Evolutionary conservation across 2,888 invertebrate species (phyloP).

Genomic region (Oasisia sp.): DNA sequence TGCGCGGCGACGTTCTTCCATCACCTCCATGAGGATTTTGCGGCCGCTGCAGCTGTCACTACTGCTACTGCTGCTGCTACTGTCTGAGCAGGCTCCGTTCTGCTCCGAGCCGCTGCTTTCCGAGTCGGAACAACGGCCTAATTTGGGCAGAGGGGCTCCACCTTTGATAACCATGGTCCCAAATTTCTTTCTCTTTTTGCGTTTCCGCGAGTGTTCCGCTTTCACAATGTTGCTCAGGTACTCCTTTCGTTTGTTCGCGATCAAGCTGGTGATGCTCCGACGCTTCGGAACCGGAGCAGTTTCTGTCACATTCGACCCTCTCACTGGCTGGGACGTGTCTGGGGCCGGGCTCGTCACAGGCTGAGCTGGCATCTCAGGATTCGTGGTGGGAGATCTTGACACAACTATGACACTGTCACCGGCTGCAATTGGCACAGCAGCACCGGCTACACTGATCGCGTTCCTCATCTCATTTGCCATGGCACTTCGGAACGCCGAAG

Average conservation of each 20-base stretch:
- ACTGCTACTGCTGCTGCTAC: neutral
- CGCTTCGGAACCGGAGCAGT: neutral
- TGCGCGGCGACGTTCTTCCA: neutral
- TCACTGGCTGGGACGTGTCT: neutral
- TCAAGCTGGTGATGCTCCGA: conserved; percentile 31
- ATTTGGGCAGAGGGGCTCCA: neutral
- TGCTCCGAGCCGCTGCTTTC: neutral
- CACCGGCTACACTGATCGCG: conserved; percentile 1
- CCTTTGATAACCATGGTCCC: neutral
- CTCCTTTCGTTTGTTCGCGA: conserved; percentile 32
- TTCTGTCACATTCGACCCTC: neutral
- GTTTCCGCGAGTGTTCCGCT: neutral
- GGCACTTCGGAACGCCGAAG: conserved; percentile 24
- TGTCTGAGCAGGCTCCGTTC: neutral
- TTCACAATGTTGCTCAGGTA: conserved; percentile 29
- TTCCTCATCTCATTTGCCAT: conserved; percentile 23
- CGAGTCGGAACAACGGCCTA: neutral
- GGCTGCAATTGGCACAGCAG: neutral
- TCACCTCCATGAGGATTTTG: neutral
- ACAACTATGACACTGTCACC: neutral
- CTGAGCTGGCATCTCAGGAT: conserved; percentile 5
- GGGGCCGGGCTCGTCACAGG: neutral
- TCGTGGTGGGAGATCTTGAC: neutral
- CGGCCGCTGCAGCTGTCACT: neutral
- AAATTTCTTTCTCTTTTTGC: conserved; percentile 1